Percentiles rank a stretch among this genome's conserved stretches.
Evolutionary conservation across 2,797 vertebrate species (phyloP).

Genomic region (Xenopus petersii): DNA sequence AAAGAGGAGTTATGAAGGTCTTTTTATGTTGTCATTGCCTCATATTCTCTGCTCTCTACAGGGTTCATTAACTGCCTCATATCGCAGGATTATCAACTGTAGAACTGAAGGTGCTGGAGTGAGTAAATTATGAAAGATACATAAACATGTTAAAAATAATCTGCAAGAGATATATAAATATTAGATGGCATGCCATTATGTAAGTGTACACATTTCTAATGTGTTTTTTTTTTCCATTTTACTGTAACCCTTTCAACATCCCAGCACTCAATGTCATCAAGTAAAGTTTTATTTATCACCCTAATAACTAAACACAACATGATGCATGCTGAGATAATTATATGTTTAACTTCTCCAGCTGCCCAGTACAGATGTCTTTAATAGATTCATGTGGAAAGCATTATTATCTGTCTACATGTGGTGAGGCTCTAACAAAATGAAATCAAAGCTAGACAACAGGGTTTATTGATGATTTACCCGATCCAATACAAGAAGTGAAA

Average conservation of each 20-base stretch:
- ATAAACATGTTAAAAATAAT: too few relatives aligned
- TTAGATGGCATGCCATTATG: too few relatives aligned
- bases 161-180: too few relatives aligned
- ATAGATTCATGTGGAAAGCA: neutral
- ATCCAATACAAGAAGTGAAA: slow-evolving; percentile 4
- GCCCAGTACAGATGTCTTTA: slow-evolving; percentile 55
- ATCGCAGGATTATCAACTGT: too few relatives aligned
- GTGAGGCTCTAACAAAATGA: rapidly evolving
- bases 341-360: slow-evolving; percentile 61
- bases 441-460: slow-evolving; percentile 1
- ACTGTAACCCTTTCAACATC: too few relatives aligned
- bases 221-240: too few relatives aligned
- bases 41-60: too few relatives aligned
- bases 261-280: slow-evolving; percentile 56
- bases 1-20: slow-evolving; percentile 58
- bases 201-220: too few relatives aligned
- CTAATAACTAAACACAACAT: slow-evolving; percentile 41
- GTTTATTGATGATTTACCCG: slow-evolving; percentile 28
- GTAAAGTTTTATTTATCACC: slow-evolving; percentile 52
- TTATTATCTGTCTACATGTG: neutral
- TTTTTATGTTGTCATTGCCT: slow-evolving; percentile 38
- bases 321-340: slow-evolving; percentile 51
- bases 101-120: too few relatives aligned
- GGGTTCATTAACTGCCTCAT: too few relatives aligned
- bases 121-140: too few relatives aligned